Percentiles rank a stretch among this genome's conserved stretches.
These are phyloP conservation scores for Phalloptychus januarius DNA, from an alignment of 2,797 vertebrate genomes.

Conservation along the genomic window DNA sequence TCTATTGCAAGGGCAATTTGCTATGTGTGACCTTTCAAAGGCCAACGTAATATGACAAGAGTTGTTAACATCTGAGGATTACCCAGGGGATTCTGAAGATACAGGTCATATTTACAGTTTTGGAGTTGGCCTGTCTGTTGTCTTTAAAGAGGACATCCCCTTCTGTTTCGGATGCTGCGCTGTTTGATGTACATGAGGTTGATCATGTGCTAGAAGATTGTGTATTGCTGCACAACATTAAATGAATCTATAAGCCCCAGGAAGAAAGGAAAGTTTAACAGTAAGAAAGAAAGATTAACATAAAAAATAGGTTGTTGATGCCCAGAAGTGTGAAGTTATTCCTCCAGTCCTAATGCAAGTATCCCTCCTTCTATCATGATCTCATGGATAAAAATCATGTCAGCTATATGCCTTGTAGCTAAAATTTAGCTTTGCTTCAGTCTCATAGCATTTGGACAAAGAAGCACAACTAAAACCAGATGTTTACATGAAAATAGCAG, in stretches of 20 bases:
- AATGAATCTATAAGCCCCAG: constrained; percentile 9
- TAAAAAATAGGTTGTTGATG: not conserved
- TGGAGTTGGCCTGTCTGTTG: constrained; percentile 47
- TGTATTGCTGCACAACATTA: constrained; percentile 6
- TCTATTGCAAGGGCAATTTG: constrained; percentile 68
- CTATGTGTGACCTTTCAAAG: constrained; percentile 74
- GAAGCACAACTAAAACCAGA: not conserved
- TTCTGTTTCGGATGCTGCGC: constrained; percentile 23
- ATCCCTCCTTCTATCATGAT: not conserved
- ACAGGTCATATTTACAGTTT: constrained; percentile 58
- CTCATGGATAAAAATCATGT: not conserved
- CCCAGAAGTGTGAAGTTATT: not conserved
- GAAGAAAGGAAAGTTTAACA: not conserved
- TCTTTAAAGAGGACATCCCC: constrained; percentile 35
- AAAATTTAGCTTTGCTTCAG: not conserved
- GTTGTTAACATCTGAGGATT: constrained; percentile 65
- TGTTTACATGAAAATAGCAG: not conserved
- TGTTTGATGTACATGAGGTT: constrained; percentile 13
- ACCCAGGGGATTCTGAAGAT: constrained; percentile 63
- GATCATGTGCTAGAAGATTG: constrained; percentile 11
- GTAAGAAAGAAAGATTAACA: not conserved
- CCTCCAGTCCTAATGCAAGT: not conserved
- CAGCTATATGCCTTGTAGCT: not conserved
- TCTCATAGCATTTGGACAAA: not conserved
- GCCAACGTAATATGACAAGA: constrained; percentile 75